phyloP scores from a whole-genome alignment of 2,888 invertebrate genomes.

The Deilephila elpenor region DNA sequence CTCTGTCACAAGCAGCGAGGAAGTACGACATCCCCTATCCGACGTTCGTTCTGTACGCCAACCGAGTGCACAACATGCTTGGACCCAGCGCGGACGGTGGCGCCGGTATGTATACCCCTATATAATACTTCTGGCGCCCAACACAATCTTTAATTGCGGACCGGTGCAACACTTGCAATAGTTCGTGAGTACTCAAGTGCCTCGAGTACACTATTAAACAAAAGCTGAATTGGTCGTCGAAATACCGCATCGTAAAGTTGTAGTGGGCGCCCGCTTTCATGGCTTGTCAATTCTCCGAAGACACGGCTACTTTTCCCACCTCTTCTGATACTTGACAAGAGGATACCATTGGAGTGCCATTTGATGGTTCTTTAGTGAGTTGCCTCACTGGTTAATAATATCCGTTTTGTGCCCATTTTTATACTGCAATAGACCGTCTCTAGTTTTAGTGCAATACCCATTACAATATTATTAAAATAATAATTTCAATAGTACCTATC shows the following conservation, averaged over 20 bases:
- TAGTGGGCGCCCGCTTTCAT: constrained; percentile 7
- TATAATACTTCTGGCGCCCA: neutral
- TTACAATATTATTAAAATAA: neutral
- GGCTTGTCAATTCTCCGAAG: constrained; percentile 32
- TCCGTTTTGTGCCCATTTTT: neutral
- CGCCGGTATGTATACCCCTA: constrained; percentile 86
- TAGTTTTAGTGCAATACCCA: neutral
- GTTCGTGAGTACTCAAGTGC: neutral
- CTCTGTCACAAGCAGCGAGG: constrained; percentile 94
- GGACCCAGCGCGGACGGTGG: constrained; percentile 96
- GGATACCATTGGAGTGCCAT: neutral
- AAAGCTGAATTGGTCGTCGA: neutral
- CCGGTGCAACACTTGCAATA: neutral
- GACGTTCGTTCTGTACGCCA: constrained; percentile 96
- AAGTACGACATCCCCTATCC: constrained; percentile 98
- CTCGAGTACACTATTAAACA: neutral
- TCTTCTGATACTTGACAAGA: constrained; percentile 2
- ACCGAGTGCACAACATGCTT: constrained; percentile 96
- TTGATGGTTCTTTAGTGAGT: neutral
- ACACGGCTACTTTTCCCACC: neutral
- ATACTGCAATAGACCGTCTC: neutral
- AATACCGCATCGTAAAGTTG: constrained; percentile 7
- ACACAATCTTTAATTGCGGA: neutral
- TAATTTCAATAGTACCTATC: neutral
- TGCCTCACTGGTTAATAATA: neutral